Percentiles rank a stretch among this genome's conserved stretches.
These are phyloP conservation scores for Parascotia fuliginaria DNA, from an alignment of 2,888 invertebrate species.

Conservation along the genomic window DNA sequence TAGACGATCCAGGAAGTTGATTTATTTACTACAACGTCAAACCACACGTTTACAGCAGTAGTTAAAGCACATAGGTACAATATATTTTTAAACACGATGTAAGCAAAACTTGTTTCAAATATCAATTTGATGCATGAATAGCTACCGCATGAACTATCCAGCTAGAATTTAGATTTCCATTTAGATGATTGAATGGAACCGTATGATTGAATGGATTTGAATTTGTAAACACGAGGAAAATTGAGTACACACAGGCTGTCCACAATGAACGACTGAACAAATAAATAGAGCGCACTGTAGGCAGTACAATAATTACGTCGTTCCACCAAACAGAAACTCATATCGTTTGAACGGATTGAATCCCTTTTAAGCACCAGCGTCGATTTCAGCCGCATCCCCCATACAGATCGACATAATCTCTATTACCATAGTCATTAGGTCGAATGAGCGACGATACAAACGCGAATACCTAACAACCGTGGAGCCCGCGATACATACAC, in stretches of 20 bases:
- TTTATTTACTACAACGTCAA: neutral
- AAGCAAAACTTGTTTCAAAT: neutral
- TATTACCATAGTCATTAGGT: conserved; percentile 68
- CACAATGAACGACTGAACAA: conserved; percentile 45
- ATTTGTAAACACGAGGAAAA: conserved; percentile 27
- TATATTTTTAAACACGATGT: neutral
- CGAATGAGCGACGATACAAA: conserved; percentile 54
- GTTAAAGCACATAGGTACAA: neutral
- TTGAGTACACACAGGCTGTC: conserved; percentile 9
- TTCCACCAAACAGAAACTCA: conserved; percentile 64
- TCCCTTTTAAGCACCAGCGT: conserved; percentile 71
- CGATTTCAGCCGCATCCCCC: conserved; percentile 59
- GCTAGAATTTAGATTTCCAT: neutral
- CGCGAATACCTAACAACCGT: conserved; percentile 48
- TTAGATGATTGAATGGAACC: neutral
- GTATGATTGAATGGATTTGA: conserved; percentile 3
- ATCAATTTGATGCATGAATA: conserved; percentile 1
- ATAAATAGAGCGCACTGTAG: conserved; percentile 52
- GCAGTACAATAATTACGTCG: conserved; percentile 62
- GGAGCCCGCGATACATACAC: conserved; percentile 58
- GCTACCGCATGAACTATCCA: conserved; percentile 4
- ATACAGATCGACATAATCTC: conserved; percentile 63
- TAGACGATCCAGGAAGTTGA: neutral
- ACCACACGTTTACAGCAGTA: neutral
- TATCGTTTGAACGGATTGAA: conserved; percentile 70